Base-by-base conservation (phyloP, 2,797 vertebrate species). In the Tragelaphus eurycerus region DNA sequence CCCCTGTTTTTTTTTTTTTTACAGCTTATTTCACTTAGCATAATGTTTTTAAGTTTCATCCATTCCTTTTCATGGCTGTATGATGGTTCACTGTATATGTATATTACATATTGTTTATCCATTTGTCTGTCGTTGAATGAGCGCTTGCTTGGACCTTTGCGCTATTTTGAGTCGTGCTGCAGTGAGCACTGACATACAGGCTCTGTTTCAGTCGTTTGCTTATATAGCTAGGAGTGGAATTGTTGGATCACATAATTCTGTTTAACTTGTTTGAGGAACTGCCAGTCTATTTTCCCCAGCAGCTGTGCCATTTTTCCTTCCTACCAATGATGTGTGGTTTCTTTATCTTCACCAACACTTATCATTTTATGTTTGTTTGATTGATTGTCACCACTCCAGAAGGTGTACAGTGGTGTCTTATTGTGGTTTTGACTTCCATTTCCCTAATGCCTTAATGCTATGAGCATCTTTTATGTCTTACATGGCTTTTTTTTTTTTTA, bases 201-300 rank as follows among this genome's bases (percentile, higher is more conserved):
- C n/a, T 78, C 50, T 81, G n/a, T 71, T 88, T 83, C 76, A 64
- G 54, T 82, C 29, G 81, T 90, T 86, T 29, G 54, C 34, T 60
- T 90, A 48, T 60, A 31, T 74, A 93, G 50, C 52, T 79, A 59
- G 57, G 12, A 88, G 38, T 78, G 52, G 59, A 71, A 79, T 54
- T 96, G 74, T 25, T 93, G 74, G 62, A 31, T 91, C 76, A 38
- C 64, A 29, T 86, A 29, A 83, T 84, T 94, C 38, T 83, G 19
- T 88, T 94, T 86, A 94, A 38, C 23, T 60, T 89, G 38, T 89
- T 89, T 87, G 55, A 96, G 64, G 27, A 92, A 34, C 57, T 17
- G 21, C 76, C 31, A 57, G 57, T 57, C 25, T 55, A 14, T 78
- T 93, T 90, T 91, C 64, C 57, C 34, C 21, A 78, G 64, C 64